phyloP scores from a whole-genome alignment of 2,797 vertebrate genomes.

The Sciaenops ocellatus region DNA sequence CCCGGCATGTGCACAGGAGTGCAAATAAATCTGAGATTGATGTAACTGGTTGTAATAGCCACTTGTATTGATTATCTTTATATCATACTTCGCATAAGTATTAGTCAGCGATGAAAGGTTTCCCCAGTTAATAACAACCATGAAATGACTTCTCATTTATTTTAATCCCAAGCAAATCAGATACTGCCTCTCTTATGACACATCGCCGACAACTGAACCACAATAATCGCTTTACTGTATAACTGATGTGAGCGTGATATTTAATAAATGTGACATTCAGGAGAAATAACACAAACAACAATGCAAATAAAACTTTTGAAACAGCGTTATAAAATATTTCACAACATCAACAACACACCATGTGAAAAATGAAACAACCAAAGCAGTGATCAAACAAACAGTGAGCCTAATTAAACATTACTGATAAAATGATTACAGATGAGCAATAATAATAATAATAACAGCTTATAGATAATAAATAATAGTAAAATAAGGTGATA shows the following conservation, averaged over 20 bases:
- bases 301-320: background rate
- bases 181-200: background rate
- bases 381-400: background rate
- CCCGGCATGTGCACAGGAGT: background rate
- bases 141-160: background rate
- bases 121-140: constrained; percentile 11
- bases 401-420: background rate
- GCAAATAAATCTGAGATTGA: background rate
- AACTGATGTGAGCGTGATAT: constrained; percentile 19
- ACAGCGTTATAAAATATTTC: constrained; percentile 2
- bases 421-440: background rate
- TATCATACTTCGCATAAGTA: background rate
- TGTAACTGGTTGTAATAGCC: constrained; percentile 5
- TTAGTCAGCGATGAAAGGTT: background rate
- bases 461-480: background rate
- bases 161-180: constrained; percentile 17
- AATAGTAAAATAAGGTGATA: background rate
- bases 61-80: background rate
- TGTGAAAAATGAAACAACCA: background rate
- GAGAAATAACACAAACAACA: background rate
- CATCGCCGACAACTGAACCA: background rate
- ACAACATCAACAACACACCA: constrained; percentile 8
- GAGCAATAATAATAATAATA: background rate
- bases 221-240: constrained; percentile 12
- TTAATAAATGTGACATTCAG: background rate